Percentiles rank a stretch among this genome's conserved stretches.
Conservation (phyloP, 2,888 invertebrate genomes). For the Bembecia ichneumoniformis region DNA sequence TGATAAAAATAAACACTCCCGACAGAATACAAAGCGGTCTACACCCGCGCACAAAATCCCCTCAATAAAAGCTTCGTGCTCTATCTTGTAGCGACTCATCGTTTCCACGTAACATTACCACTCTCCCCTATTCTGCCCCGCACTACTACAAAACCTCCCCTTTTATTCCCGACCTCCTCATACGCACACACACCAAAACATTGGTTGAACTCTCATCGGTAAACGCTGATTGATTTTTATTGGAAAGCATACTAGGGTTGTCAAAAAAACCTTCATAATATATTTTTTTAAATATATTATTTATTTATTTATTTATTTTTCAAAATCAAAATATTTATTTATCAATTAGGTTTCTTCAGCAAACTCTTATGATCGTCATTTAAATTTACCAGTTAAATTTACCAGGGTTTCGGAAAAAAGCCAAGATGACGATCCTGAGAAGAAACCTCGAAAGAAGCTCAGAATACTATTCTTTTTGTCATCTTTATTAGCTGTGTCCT, state of each 20-base stretch:
- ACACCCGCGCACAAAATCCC: conserved; percentile 8
- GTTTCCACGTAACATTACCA: conserved; percentile 10
- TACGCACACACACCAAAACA: conserved; percentile 6
- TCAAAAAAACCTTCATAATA: conserved; percentile 6
- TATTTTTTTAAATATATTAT: too few species aligned
- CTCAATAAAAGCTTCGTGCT: conserved; percentile 12
- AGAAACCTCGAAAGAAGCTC: too few species aligned
- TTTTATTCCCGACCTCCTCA: not conserved
- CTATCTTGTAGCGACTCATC: conserved; percentile 14
- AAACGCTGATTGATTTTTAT: conserved; percentile 63
- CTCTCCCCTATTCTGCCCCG: conserved; percentile 2
- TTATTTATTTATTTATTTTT: too few species aligned
- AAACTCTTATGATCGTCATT: too few species aligned
- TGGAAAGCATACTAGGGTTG: conserved; percentile 47
- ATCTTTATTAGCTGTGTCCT: too few species aligned
- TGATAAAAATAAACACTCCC: not conserved
- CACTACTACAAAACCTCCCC: too few species aligned
- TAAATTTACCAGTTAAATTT: too few species aligned
- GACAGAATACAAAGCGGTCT: conserved; percentile 1
- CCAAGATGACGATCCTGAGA: too few species aligned
- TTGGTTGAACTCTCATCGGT: conserved; percentile 28
- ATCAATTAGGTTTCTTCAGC: too few species aligned
- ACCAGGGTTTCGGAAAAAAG: too few species aligned
- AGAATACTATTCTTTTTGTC: too few species aligned
- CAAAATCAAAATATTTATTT: too few species aligned